Evolutionary conservation across 2,888 invertebrate species (phyloP).

Genomic region (Psococerastis gibbosa): DNA sequence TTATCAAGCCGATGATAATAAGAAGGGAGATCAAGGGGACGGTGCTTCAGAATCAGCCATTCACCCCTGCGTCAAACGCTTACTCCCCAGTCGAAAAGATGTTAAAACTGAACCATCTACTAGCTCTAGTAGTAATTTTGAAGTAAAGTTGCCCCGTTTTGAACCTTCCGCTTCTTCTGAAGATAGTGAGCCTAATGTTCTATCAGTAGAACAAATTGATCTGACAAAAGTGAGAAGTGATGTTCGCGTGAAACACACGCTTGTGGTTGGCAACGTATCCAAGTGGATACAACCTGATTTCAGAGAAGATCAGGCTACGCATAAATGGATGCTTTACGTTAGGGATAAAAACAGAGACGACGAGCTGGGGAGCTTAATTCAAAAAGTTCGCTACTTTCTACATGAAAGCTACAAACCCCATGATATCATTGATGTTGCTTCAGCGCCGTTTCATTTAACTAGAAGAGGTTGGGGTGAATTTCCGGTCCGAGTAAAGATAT

Average conservation of each 20-base stretch:
- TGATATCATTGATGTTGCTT: constrained; percentile 62
- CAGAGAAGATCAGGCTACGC: constrained; percentile 48
- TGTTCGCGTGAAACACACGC: constrained; percentile 16
- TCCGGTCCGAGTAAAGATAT: constrained; percentile 59
- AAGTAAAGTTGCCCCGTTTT: background rate
- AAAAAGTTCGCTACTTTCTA: constrained; percentile 57
- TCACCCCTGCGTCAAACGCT: constrained; percentile 4
- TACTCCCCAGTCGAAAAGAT: constrained; percentile 1
- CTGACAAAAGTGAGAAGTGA: background rate
- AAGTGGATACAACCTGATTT: constrained; percentile 58
- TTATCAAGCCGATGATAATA: constrained; percentile 1
- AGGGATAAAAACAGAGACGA: constrained; percentile 43
- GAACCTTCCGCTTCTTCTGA: background rate
- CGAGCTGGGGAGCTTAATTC: constrained; percentile 40
- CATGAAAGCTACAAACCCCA: constrained; percentile 78
- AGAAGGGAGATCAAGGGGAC: background rate
- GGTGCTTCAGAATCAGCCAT: background rate
- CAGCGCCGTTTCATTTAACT: constrained; percentile 64
- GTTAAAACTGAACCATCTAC: background rate
- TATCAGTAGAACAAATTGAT: too few relatives aligned
- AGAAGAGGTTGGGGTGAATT: constrained; percentile 89
- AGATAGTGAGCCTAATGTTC: background rate
- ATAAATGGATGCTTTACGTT: constrained; percentile 83
- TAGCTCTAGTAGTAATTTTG: background rate
- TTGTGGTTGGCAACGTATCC: constrained; percentile 54